phyloP scores from a whole-genome alignment of 2,797 vertebrate genomes.

The Streptopelia turtur region DNA sequence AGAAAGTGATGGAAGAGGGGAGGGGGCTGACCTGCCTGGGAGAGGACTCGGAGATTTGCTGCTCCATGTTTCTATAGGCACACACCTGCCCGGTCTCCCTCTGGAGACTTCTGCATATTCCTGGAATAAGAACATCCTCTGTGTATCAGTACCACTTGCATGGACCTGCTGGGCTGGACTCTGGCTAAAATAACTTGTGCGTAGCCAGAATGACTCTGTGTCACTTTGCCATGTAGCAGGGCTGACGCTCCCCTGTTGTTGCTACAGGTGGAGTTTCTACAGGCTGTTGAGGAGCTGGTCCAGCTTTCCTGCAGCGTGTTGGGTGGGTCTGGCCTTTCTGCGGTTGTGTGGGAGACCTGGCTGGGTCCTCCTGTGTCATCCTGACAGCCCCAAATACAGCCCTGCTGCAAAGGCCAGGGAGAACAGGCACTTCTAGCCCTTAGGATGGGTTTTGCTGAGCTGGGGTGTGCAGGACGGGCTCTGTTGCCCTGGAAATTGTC shows the following conservation, averaged over 20 bases:
- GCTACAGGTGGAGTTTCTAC: background rate
- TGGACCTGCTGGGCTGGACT: background rate
- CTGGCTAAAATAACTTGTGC: background rate
- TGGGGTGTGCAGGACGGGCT: background rate
- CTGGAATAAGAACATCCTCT: background rate
- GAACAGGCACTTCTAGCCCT: background rate
- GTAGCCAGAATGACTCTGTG: background rate
- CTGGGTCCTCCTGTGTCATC: background rate
- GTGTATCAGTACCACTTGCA: fast-evolving
- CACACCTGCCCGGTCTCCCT: background rate
- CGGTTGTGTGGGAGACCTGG: background rate
- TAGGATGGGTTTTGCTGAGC: background rate
- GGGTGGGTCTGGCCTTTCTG: background rate
- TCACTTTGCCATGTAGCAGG: background rate
- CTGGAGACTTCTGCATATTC: background rate
- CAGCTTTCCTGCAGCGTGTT: background rate
- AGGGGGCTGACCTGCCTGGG: background rate
- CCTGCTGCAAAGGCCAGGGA: background rate
- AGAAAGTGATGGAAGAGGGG: background rate
- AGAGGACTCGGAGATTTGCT: background rate
- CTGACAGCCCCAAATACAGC: fast-evolving
- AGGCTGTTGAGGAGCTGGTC: background rate
- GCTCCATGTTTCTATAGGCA: background rate
- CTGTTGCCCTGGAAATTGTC: background rate
- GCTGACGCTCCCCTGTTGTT: background rate